A percentile compares a stretch with the other conserved stretches of the same genome.
phyloP scores from a whole-genome alignment of 2,797 vertebrate species.

The Oceanodroma leucorhoa region DNA sequence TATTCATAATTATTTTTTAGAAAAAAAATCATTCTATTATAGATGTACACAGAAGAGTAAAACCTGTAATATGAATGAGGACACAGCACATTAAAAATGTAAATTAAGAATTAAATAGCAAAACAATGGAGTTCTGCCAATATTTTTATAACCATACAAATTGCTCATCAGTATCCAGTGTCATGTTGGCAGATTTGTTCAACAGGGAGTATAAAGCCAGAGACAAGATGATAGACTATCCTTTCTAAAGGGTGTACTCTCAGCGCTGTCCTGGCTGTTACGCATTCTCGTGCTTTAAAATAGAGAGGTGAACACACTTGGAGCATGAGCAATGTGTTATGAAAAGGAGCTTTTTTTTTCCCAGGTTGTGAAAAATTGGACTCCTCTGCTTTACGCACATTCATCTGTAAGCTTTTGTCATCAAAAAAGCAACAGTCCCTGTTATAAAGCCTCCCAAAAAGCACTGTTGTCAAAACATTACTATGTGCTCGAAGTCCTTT shows the following conservation, averaged over 20 bases:
- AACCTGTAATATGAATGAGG: conserved; percentile 62
- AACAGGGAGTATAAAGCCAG: not conserved
- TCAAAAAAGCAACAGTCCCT: not conserved
- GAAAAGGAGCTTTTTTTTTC: not conserved
- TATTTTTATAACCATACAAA: conserved; percentile 64
- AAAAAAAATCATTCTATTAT: conserved; percentile 46
- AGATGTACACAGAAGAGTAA: conserved; percentile 63
- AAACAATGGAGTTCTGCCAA: conserved; percentile 73
- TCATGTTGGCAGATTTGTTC: conserved; percentile 59
- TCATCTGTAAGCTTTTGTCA: not conserved
- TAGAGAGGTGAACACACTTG: not conserved
- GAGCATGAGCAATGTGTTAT: not conserved
- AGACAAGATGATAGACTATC: conserved; percentile 57
- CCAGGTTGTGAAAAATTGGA: conserved; percentile 4
- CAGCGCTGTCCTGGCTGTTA: not conserved
- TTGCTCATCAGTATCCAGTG: conserved; percentile 65
- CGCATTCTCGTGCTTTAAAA: not conserved
- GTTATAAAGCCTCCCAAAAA: not conserved
- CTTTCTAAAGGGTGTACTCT: conserved; percentile 27
- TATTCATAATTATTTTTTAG: conserved; percentile 60
- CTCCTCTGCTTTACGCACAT: not conserved
- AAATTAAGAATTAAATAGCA: conserved; percentile 75
- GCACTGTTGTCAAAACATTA: not conserved
- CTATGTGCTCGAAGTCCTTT: not conserved
- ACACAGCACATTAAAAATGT: conserved; percentile 74